Conservation (phyloP, 2,888 invertebrate genomes). For the Hedychridium roseum region DNA sequence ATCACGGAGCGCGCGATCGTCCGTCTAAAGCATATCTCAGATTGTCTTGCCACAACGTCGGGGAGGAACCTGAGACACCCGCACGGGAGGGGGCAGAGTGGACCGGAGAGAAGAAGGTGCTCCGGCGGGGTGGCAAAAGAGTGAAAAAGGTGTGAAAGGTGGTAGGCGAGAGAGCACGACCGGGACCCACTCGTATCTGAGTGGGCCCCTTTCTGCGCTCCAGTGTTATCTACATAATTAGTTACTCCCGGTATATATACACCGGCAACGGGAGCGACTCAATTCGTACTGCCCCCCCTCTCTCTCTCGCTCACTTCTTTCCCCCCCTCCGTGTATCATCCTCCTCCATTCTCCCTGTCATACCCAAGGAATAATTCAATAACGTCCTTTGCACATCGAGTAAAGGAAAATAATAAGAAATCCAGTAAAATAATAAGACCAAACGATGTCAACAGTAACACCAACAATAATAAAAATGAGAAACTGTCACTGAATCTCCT, state of each 20-base stretch:
- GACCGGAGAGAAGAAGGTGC: constrained; percentile 4
- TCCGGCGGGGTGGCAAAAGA: constrained; percentile 25
- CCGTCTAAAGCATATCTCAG: not conserved
- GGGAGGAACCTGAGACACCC: not conserved
- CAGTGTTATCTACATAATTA: constrained; percentile 55
- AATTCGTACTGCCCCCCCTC: constrained; percentile 37
- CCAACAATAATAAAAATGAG: too few relatives aligned
- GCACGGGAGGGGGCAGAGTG: constrained; percentile 3
- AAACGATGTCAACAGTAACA: too few relatives aligned
- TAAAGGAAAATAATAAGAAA: too few relatives aligned
- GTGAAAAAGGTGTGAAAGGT: constrained; percentile 29
- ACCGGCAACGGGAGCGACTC: constrained; percentile 44
- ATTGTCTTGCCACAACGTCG: not conserved
- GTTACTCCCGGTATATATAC: constrained; percentile 43
- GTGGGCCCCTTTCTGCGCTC: constrained; percentile 41
- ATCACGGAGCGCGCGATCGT: too few relatives aligned
- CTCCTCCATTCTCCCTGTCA: not conserved
- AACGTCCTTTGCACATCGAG: too few relatives aligned
- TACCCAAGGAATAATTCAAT: too few relatives aligned
- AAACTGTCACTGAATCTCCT: too few relatives aligned
- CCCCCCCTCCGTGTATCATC: not conserved
- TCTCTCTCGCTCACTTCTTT: not conserved
- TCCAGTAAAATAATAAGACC: too few relatives aligned
- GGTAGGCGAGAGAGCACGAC: constrained; percentile 31
- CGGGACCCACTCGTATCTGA: constrained; percentile 39